Percentiles rank a stretch among this genome's conserved stretches.
These are phyloP conservation scores for Sycophila texana DNA, from an alignment of 2,888 invertebrate genomes.

Conservation along the genomic window DNA sequence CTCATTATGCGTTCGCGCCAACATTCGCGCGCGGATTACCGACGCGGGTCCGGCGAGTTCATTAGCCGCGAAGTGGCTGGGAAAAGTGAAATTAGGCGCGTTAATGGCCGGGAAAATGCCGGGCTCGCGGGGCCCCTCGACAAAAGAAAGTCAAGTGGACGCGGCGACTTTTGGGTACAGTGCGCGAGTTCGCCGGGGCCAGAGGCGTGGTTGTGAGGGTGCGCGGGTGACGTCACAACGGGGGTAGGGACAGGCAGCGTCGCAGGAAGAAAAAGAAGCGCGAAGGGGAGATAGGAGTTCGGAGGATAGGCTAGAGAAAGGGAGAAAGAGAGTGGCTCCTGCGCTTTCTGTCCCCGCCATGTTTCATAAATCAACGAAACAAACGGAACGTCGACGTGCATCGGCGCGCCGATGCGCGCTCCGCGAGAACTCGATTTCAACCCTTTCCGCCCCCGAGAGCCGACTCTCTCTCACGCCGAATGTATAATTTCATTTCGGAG, in stretches of 20 bases:
- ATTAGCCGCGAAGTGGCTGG: conserved; percentile 10
- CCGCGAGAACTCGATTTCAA: conserved; percentile 49
- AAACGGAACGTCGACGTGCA: conserved; percentile 67
- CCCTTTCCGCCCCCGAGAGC: conserved; percentile 22
- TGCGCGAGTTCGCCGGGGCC: conserved; percentile 1
- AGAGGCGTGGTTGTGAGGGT: conserved; percentile 69
- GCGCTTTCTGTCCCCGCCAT: conserved; percentile 73
- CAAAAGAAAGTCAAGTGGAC: conserved; percentile 58
- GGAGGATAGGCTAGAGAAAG: conserved; percentile 37
- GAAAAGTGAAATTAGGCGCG: conserved; percentile 50
- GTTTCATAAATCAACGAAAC: conserved; percentile 74
- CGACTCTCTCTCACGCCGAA: conserved; percentile 40
- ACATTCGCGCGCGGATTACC: conserved; percentile 9
- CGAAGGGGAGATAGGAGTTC: neutral
- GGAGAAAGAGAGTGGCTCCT: conserved; percentile 60
- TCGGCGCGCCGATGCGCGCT: conserved; percentile 23
- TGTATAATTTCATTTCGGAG: conserved; percentile 54
- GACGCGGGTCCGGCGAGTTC: conserved; percentile 11
- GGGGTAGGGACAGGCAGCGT: neutral
- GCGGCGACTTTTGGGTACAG: neutral
- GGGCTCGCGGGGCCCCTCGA: conserved; percentile 33
- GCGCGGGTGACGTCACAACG: no score
- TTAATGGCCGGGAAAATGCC: conserved; percentile 37
- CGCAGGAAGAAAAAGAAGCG: conserved; percentile 25
- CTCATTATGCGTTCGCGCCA: conserved; percentile 8